These are phyloP conservation scores for Clupea harengus DNA, from an alignment of 2,113 vertebrate species.

Conservation along the genomic window DNA sequence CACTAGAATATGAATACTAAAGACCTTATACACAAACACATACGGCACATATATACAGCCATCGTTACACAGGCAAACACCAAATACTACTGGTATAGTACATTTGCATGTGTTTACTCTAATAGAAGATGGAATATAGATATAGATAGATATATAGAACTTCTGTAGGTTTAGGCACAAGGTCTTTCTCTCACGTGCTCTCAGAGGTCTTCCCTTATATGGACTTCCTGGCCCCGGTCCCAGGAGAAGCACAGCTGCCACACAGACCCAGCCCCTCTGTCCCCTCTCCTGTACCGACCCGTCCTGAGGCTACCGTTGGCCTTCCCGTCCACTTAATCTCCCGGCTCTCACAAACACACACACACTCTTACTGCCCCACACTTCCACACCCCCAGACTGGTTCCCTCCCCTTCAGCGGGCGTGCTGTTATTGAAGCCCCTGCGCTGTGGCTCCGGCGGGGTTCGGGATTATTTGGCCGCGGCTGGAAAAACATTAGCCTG, in stretches of 20 bases:
- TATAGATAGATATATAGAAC: too few species aligned
- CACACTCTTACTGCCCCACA: not conserved
- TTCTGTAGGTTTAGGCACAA: too few species aligned
- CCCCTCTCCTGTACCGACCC: not conserved
- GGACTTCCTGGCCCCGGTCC: too few species aligned
- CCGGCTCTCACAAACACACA: constrained; percentile 14
- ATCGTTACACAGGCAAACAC: not conserved
- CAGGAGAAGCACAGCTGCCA: not conserved
- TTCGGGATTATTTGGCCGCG: not conserved
- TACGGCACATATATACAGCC: not conserved
- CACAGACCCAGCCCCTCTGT: not conserved
- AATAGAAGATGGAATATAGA: too few species aligned
- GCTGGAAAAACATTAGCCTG: not conserved
- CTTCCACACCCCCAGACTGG: not conserved
- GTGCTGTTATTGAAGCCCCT: not conserved
- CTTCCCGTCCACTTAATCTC: not conserved
- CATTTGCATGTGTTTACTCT: not conserved
- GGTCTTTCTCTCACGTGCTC: too few species aligned
- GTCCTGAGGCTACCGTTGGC: not conserved
- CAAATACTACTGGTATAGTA: not conserved
- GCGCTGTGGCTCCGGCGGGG: not conserved
- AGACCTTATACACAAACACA: not conserved
- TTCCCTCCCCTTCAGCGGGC: not conserved
- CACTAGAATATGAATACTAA: too few species aligned
- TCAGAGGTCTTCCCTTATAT: too few species aligned